Base-by-base conservation (phyloP, 2,888 invertebrate species). In the Papilio demoleus region DNA sequence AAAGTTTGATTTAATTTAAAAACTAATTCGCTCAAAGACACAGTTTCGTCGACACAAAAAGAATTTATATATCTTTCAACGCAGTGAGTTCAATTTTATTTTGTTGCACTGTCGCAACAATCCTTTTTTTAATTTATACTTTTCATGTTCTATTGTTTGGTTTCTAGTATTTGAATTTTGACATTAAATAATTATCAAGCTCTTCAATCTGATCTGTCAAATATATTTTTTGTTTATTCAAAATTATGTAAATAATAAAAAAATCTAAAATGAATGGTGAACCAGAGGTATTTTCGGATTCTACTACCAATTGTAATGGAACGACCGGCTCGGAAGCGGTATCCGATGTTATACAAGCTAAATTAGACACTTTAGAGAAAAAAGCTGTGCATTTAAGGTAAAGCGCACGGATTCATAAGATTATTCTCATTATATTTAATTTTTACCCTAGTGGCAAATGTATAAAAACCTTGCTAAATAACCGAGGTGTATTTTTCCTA, bases 301-400 rank as follows among this genome's bases (percentile, higher is more conserved):
- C 87, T 65, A 87, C 80, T 60, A 88, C 87, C 63, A 88, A 86
- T 71, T 88, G 87, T 74, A 88, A 90, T 75, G 74, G 87, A 60
- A 81, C 83, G 70, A 83, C 87, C 27, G 79, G 83, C 67, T 88
- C 89, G 67, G 90, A 89, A 77, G 85, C 86, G 38, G 70, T 84
- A 70, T 88, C 89, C 67, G 90, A 90, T 73, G 82, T 82, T 70
- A 84, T 84, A 76, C 90, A 90, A 79, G 86, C 87, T 36, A 92
- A 85, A 81, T 79, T 88, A 73, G 92, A 92, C 75, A 85, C 90
- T 24, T 78, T 92, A 70, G 92, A 92, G 73, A 92, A 92, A 78
- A 92, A 93, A 79, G 92, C 92, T 70, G 87, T 90, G 62, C 92
- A 92, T 75, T 76, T 92, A 73, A 88, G 92, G 92, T 88, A 62